Evolutionary conservation across 2,113 vertebrate species (phyloP).

Genomic region (Abramis brama): DNA sequence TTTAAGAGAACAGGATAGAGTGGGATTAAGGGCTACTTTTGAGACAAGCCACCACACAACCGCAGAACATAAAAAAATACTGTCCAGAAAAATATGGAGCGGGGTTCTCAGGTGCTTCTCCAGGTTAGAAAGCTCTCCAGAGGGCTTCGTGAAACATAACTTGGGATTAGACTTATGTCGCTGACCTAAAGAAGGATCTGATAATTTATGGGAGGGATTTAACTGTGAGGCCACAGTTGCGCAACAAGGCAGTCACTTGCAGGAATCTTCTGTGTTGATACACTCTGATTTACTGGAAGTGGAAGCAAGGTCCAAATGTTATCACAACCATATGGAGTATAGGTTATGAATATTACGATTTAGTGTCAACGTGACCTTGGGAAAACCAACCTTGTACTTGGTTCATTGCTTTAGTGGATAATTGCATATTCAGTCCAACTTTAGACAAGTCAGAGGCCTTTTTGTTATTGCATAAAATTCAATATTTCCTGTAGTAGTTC

Average conservation of each 20-base stretch:
- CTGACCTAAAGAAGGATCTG: conserved; percentile 35
- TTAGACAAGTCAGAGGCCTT: conserved; percentile 5
- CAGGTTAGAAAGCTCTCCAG: conserved; percentile 64
- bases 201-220: conserved; percentile 50
- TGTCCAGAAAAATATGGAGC: conserved; percentile 48
- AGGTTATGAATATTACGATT: conserved; percentile 39
- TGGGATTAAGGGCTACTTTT: conserved; percentile 61
- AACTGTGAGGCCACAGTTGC: conserved; percentile 70
- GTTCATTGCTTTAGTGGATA: conserved; percentile 12
- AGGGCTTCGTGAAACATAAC: conserved; percentile 63
- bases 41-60: conserved; percentile 63
- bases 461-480: conserved; percentile 11
- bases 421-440: not conserved
- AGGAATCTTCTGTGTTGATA: conserved; percentile 66
- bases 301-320: conserved; percentile 74
- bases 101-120: conserved; percentile 66
- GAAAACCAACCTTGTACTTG: conserved; percentile 8
- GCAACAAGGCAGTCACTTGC: conserved; percentile 61
- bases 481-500: not conserved
- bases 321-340: conserved; percentile 60
- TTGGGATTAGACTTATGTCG: conserved; percentile 42
- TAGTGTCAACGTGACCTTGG: conserved; percentile 17
- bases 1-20: conserved; percentile 60
- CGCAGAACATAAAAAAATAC: conserved; percentile 63
- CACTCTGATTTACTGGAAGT: conserved; percentile 68